phyloP scores from a whole-genome alignment of 2,888 invertebrate species.

The Sarcophaga subvicina region DNA sequence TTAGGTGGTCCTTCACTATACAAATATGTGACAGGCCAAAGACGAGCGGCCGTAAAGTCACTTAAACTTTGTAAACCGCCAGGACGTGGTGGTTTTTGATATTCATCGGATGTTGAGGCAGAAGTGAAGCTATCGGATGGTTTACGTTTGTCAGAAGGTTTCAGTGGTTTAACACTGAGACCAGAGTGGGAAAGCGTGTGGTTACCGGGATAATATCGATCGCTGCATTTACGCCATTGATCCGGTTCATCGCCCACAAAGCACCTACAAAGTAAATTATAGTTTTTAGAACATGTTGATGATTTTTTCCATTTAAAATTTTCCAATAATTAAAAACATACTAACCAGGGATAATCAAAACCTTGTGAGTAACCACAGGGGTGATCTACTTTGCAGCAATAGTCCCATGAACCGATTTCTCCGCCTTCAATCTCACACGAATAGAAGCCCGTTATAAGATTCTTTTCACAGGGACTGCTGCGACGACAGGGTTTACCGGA shows the following conservation, averaged over 20 bases:
- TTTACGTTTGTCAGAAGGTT: conserved; percentile 76
- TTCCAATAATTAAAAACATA: not conserved
- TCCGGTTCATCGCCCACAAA: conserved; percentile 90
- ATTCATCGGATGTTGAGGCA: conserved; percentile 72
- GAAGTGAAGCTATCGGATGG: conserved; percentile 71
- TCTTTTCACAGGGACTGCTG: conserved; percentile 88
- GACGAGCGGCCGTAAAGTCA: conserved; percentile 82
- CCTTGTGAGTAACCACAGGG: conserved; percentile 93
- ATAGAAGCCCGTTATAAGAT: conserved; percentile 90
- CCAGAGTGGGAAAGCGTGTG: conserved; percentile 80
- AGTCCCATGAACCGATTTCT: conserved; percentile 90
- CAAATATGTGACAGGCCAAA: conserved; percentile 92
- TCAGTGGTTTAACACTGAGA: conserved; percentile 80
- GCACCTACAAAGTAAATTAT: conserved; percentile 84
- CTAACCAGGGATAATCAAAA: conserved; percentile 91
- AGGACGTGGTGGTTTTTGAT: conserved; percentile 80
- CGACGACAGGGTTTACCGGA: conserved; percentile 90
- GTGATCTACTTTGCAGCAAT: conserved; percentile 92
- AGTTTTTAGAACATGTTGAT: not conserved
- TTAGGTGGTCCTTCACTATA: conserved; percentile 92
- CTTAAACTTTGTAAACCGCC: conserved; percentile 80
- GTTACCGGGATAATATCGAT: conserved; percentile 87
- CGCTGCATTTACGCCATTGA: conserved; percentile 94
- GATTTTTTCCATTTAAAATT: not conserved
- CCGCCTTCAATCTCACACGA: conserved; percentile 90